Evolutionary conservation across 2,113 vertebrate species (phyloP).

Genomic region (Butastur rufipennis): DNA sequence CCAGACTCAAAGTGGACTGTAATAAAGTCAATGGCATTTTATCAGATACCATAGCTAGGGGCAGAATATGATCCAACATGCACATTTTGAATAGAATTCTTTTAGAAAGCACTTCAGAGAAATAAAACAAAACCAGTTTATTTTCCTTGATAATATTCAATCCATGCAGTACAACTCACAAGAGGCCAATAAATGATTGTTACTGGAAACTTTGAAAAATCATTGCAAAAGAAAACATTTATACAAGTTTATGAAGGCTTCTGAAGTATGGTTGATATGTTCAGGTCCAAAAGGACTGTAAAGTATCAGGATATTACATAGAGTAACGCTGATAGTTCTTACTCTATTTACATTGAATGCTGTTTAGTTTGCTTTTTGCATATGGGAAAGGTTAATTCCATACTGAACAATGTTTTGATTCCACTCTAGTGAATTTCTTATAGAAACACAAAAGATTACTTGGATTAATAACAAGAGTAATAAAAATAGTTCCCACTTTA

Average conservation of each 20-base stretch:
- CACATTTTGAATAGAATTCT: neutral
- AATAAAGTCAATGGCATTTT: constrained; percentile 35
- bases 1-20: constrained; percentile 6
- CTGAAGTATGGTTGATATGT: constrained; percentile 38
- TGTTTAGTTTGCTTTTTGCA: neutral
- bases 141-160: constrained; percentile 42
- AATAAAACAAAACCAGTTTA: constrained; percentile 32
- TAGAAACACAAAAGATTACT: constrained; percentile 36
- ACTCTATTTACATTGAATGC: constrained; percentile 3
- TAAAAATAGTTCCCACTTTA: constrained; percentile 42
- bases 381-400: constrained; percentile 14
- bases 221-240: constrained; percentile 63
- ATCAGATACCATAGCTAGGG: constrained; percentile 21
- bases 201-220: constrained; percentile 63
- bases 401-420: constrained; percentile 30
- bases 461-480: constrained; percentile 31
- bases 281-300: constrained; percentile 39
- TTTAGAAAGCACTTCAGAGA: constrained; percentile 43
- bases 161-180: neutral
- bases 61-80: neutral
- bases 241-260: constrained; percentile 48
- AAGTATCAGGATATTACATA: constrained; percentile 45
- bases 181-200: constrained; percentile 42
- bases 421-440: neutral
- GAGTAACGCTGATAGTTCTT: neutral